Evolutionary conservation across 2,797 vertebrate genomes (phyloP), one percentile per base, ranked within the genome.

Genomic region (Melanotaenia parkinsoni): DNA sequence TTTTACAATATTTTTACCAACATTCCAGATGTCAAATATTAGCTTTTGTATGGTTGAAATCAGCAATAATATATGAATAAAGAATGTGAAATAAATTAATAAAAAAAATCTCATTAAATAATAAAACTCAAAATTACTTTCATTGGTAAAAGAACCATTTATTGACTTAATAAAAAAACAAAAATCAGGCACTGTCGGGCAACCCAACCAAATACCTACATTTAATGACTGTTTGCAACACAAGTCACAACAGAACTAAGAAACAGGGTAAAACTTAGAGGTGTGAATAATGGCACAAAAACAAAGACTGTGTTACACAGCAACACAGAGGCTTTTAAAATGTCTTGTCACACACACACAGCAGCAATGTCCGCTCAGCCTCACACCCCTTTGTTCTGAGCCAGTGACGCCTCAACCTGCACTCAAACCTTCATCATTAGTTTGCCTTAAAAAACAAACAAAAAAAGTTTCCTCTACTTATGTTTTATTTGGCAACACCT

Each of bases 121-220:
- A 22, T 24, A 35, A 26, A 61, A 68, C 14, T 22, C 20, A n/a
- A 71, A 63, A 57, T 11, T 13, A 16, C 0, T 24, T 53, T 53
- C 5, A 26, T 69, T 53, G 53, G 7, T 50, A 73, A 82, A 84
- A 47, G 38, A 2, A 22, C 22, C 11, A 12, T 86, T 85, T 86
- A 91, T 92, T 93, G 45, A 90, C 51, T 60, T 71, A 60, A 60
- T 51, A 4, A 37, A 26, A 22, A 32, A 45, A 47, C 13, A 11
- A 2, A 82, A 86, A 84, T 56, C 74, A 82, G 69, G 74, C 82
- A 84, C 26, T 18, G 67, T 77, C 3, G 66, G 79, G 75, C 56
- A 77, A 84, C 82, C 71, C 75, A 63, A 89, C 61, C 28, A 72
- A 87, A 66, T 71, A 82, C 64, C 56, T 82, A 76, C 70, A 69